These are phyloP conservation scores for Platysternon megacephalum DNA, from an alignment of 2,113 vertebrate species.

Conservation along the genomic window DNA sequence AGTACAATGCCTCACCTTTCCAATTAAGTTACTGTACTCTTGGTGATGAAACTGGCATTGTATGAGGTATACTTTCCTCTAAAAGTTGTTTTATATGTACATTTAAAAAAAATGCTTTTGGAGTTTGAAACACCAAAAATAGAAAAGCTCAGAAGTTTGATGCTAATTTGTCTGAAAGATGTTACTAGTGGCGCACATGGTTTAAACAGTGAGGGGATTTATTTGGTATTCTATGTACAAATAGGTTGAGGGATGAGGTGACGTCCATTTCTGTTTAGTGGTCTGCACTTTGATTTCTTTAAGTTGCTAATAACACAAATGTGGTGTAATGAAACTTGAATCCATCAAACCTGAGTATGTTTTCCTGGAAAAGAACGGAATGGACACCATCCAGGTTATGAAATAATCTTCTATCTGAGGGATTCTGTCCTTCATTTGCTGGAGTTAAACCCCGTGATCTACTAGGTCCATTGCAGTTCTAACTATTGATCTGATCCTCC, in stretches of 20 bases:
- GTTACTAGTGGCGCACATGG: constrained; percentile 7
- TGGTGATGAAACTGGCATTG: not conserved
- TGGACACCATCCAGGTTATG: not conserved
- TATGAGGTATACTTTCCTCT: not conserved
- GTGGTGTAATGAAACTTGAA: not conserved
- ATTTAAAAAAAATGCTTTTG: constrained; percentile 62
- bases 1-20: not conserved
- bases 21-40: constrained; percentile 15
- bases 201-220: constrained; percentile 47
- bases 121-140: constrained; percentile 60
- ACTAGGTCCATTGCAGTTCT: not conserved
- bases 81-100: constrained; percentile 52
- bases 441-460: not conserved
- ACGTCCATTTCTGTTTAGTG: not conserved
- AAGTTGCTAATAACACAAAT: not conserved
- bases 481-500: not conserved
- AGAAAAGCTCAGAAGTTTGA: constrained; percentile 51
- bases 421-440: not conserved
- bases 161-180: constrained; percentile 56
- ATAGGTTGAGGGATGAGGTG: not conserved
- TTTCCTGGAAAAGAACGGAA: not conserved
- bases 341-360: not conserved
- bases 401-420: not conserved
- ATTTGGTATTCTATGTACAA: not conserved
- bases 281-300: not conserved